phyloP scores from a whole-genome alignment of 2,113 vertebrate species.

The Brachypteracias leptosomus region DNA sequence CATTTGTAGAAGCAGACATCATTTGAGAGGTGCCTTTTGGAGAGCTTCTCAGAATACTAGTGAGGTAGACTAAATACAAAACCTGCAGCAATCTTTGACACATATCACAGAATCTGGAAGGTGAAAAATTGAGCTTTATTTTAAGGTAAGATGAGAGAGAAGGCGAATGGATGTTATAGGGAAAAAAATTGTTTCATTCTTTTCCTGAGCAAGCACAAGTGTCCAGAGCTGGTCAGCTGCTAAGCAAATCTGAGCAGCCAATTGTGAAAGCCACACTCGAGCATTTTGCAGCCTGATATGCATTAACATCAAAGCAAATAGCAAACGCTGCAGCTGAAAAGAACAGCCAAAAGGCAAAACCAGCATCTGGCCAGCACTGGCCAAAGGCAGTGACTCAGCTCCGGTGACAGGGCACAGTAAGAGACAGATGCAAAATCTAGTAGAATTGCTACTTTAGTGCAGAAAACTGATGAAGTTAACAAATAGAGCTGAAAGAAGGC shows the following conservation, averaged over 20 bases:
- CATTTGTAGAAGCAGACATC: background rate
- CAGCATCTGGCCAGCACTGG: background rate
- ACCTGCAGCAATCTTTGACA: background rate
- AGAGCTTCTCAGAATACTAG: background rate
- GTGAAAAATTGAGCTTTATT: background rate
- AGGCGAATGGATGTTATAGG: fast-evolving
- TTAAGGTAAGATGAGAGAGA: background rate
- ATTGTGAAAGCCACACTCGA: background rate
- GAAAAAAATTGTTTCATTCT: background rate
- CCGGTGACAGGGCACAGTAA: background rate
- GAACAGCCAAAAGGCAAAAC: background rate
- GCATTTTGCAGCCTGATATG: background rate
- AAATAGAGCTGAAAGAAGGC: background rate
- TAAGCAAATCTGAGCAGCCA: background rate
- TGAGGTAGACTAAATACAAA: background rate
- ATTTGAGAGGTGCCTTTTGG: background rate
- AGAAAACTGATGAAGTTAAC: background rate
- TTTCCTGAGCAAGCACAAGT: background rate
- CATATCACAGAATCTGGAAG: background rate
- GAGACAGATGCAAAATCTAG: background rate
- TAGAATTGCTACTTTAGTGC: background rate
- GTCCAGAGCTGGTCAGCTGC: background rate
- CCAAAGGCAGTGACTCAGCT: conserved; percentile 43
- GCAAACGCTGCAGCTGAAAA: background rate
- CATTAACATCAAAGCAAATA: background rate